Evolutionary conservation across 92 coral and sea anemone genomes (phyloP).

Genomic region (Paramuricea clavata): DNA sequence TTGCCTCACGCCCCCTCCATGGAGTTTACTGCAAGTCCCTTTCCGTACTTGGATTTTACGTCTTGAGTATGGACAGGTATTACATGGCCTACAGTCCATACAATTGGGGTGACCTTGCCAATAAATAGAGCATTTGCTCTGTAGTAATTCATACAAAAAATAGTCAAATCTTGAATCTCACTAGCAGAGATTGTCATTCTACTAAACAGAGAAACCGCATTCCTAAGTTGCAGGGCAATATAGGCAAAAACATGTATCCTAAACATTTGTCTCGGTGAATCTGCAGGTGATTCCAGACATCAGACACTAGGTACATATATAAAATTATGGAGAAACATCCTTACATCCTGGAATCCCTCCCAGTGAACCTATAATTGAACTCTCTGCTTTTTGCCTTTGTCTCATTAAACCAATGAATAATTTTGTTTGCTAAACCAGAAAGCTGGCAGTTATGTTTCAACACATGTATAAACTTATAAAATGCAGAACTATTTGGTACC

Average conservation of each 20-base stretch:
- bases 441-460: no score
- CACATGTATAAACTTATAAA: no score
- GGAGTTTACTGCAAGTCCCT: conserved; percentile 72
- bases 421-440: no score
- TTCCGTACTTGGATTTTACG: conserved; percentile 53
- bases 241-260: conserved; percentile 61
- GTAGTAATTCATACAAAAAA: conserved; percentile 55
- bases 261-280: conserved; percentile 46
- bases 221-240: conserved; percentile 69
- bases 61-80: conserved; percentile 72
- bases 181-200: conserved; percentile 46
- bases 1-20: conserved; percentile 81
- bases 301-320: conserved; percentile 56
- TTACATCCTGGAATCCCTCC: conserved; percentile 24
- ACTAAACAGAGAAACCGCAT: conserved; percentile 56
- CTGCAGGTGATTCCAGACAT: conserved; percentile 52
- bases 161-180: conserved; percentile 57
- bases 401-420: no score
- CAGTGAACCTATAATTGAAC: conserved; percentile 55
- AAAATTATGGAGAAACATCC: conserved; percentile 66
- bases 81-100: conserved; percentile 80
- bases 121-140: conserved; percentile 67
- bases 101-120: conserved; percentile 66
- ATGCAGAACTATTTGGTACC: no score
- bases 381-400: no score